Base-by-base conservation (phyloP, 2,888 invertebrate species). In the Monochamus alternatus region DNA sequence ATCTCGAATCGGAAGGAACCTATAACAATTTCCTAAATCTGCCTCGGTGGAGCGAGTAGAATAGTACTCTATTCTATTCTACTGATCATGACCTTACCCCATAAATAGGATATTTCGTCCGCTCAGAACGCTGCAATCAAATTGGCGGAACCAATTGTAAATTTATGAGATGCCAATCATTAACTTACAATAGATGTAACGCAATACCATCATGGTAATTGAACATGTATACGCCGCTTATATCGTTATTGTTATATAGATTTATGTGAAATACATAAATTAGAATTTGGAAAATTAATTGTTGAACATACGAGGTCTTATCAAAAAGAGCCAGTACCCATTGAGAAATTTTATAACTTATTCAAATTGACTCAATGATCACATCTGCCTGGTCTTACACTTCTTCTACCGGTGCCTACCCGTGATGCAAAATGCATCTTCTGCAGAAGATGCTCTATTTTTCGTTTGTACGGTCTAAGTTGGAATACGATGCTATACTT, bases 31-130 rank as follows among this genome's bases (percentile, higher is more conserved):
- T 55, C 66, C 73, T 73, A 66, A 73, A 66, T 59, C 59, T 38
- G 60, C 32, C 60, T 47, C 52, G 58, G 5, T 58, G 51, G 30
- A 62, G 60, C 66, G 59, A 66, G 12, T 14, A 52, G 30, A 14
- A 62, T 51, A 5, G 14, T 55, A 68, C n/a, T 12, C 4, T 12
- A 7, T 14, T 47, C 47, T 55, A 43, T 58, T 60, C 47, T 47
- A 43, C 63, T 71, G 73, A 73, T 73, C 73, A 66, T 73, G 73
- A 73, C 73, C 73, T 66, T 73, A 47, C 66, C 59, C 64, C 44
- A 71, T 43, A 71, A 52, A 69, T 69, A 63, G 62, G 38, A 38
- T 7, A 38, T 5, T 71, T 63, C 71, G 38, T 52, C 63, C 63
- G 51, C 63, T 71, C 63, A 51, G 51, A 62, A 62, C 43, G 63